These are phyloP conservation scores for Telmatochromis sp. DNA, from an alignment of 2,113 vertebrate genomes.

Conservation along the genomic window DNA sequence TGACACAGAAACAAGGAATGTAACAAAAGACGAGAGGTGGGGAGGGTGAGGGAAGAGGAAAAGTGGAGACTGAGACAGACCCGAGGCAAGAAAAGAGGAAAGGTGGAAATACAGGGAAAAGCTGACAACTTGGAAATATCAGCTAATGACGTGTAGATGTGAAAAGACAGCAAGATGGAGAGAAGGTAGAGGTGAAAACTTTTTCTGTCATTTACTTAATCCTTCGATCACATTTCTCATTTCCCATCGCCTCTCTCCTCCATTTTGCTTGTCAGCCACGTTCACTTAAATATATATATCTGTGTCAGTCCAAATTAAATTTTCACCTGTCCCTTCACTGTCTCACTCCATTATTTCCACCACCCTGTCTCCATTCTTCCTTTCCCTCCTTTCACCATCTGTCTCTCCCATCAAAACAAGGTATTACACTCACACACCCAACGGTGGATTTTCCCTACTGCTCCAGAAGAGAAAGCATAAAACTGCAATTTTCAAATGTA, in stretches of 20 bases:
- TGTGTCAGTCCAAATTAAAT: slow-evolving; percentile 35
- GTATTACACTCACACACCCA: slow-evolving; percentile 15
- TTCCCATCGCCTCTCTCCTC: background rate
- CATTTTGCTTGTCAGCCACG: background rate
- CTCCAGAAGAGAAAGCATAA: slow-evolving; percentile 2
- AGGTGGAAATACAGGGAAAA: background rate
- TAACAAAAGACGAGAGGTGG: background rate
- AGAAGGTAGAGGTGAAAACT: slow-evolving; percentile 1
- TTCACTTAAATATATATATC: slow-evolving; percentile 30
- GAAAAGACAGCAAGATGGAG: background rate
- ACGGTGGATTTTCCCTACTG: background rate
- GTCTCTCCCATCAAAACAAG: slow-evolving; percentile 29
- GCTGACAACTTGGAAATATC: background rate
- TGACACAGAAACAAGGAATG: background rate
- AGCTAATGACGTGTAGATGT: slow-evolving; percentile 8
- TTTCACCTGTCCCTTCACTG: slow-evolving; percentile 7
- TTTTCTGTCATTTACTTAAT: slow-evolving; percentile 48
- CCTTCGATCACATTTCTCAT: slow-evolving; percentile 42
- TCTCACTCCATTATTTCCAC: slow-evolving; percentile 30
- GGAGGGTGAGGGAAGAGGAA: background rate
- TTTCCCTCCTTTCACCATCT: background rate
- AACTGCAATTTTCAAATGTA: slow-evolving; percentile 28
- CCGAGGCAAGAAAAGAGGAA: background rate
- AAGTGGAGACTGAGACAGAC: background rate
- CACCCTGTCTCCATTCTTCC: background rate